Evolutionary conservation across 2,888 invertebrate genomes (phyloP).

Genomic region (Zaprionus obscuricornis): DNA sequence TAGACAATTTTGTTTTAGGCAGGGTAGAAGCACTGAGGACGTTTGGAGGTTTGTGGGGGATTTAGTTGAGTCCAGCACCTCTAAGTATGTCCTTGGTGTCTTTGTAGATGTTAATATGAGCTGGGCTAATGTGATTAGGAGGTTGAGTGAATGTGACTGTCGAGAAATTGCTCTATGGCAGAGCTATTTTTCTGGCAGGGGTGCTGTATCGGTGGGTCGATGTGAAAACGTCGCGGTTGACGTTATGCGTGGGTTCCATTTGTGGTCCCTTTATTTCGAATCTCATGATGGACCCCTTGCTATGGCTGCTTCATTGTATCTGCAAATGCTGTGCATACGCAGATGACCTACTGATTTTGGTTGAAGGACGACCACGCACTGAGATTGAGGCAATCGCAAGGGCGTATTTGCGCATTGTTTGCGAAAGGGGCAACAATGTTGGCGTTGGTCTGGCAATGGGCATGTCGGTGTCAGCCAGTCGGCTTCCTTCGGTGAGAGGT

Average conservation of each 20-base stretch:
- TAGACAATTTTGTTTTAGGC: too few relatives aligned
- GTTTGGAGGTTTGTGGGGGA: neutral
- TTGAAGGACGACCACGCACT: neutral
- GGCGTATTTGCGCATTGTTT: neutral
- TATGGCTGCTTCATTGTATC: neutral
- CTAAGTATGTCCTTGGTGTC: too few relatives aligned
- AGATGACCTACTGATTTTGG: neutral
- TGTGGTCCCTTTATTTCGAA: slow-evolving; percentile 36
- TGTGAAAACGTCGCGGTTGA: too few relatives aligned
- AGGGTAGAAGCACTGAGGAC: too few relatives aligned
- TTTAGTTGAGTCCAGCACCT: too few relatives aligned
- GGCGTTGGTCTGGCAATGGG: slow-evolving; percentile 11
- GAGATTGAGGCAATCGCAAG: neutral
- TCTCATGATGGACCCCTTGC: slow-evolving; percentile 24
- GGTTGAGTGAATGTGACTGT: neutral
- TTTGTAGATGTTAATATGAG: too few relatives aligned
- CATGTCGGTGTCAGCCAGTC: neutral
- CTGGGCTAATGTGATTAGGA: neutral
- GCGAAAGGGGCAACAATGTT: slow-evolving; percentile 1
- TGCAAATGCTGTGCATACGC: neutral
- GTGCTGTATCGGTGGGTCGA: too few relatives aligned
- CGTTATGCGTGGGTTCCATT: slow-evolving; percentile 23
- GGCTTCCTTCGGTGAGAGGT: neutral
- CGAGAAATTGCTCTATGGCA: neutral
- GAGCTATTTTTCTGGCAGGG: neutral